Evolutionary conservation across 2,888 invertebrate genomes (phyloP).

Genomic region (Rhopalosiphum nymphaeae): DNA sequence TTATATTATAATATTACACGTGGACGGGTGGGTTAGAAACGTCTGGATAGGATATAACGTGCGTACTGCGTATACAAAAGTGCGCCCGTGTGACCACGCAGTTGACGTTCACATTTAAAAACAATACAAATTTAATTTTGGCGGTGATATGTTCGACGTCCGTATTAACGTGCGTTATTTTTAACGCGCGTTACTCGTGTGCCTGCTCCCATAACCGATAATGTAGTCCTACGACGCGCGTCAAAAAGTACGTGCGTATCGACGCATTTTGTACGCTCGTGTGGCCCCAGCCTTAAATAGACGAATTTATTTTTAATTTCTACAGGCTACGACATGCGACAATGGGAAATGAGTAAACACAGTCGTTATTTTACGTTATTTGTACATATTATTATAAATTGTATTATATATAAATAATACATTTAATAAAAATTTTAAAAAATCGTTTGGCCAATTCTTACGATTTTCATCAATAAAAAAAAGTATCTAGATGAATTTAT

Average conservation of each 20-base stretch:
- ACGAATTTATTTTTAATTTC: too few species aligned
- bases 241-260: conserved; percentile 30
- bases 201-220: conserved; percentile 6
- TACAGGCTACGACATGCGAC: too few species aligned
- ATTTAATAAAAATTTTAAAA: too few species aligned
- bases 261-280: conserved; percentile 27
- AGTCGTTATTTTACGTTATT: too few species aligned
- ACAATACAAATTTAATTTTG: background rate
- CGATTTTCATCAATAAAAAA: too few species aligned
- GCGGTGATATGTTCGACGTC: background rate
- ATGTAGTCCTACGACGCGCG: conserved; percentile 2
- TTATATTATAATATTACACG: background rate
- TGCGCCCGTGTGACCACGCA: conserved; percentile 20
- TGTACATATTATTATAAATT: too few species aligned
- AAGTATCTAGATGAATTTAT: too few species aligned
- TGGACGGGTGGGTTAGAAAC: background rate
- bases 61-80: background rate
- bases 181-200: conserved; percentile 38
- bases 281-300: conserved; percentile 8
- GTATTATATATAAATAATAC: too few species aligned
- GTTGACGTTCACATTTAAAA: conserved; percentile 11
- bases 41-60: conserved; percentile 13
- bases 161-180: conserved; percentile 28
- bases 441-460: too few species aligned
- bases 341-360: too few species aligned